Percentiles rank a stretch among this genome's conserved stretches.
Evolutionary conservation across 2,113 vertebrate genomes (phyloP).

Genomic region (Sakesphorus luctuosus): DNA sequence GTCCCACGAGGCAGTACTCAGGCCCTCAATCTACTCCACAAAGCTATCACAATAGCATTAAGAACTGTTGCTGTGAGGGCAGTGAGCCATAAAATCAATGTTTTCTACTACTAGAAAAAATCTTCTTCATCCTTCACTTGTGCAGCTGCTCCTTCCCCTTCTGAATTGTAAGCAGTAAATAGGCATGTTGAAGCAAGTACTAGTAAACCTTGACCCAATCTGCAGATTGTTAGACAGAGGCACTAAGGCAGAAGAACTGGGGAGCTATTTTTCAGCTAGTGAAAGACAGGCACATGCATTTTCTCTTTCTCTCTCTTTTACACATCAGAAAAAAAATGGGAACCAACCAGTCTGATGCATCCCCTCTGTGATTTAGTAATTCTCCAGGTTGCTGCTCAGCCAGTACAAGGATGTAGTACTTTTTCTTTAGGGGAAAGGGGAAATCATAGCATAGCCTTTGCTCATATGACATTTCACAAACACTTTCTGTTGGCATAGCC

Average conservation of each 20-base stretch:
- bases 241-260: neutral
- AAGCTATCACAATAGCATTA: neutral
- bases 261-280: neutral
- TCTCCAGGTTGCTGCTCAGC: neutral
- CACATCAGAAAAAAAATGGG: neutral
- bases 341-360: neutral
- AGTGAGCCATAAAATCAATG: slow-evolving; percentile 26
- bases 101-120: neutral
- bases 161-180: fast-evolving
- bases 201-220: neutral
- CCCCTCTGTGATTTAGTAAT: neutral
- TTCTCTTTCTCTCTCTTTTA: neutral
- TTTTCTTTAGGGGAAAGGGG: neutral
- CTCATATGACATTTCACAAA: neutral
- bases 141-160: neutral
- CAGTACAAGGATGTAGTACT: neutral
- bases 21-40: neutral
- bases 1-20: neutral
- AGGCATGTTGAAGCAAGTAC: neutral
- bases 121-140: fast-evolving
- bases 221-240: neutral
- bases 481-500: neutral
- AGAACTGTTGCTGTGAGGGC: neutral
- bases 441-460: neutral
- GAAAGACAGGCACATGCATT: neutral